These are phyloP conservation scores for Phyllopteryx taeniolatus DNA, from an alignment of 2,113 vertebrate species.

Conservation along the genomic window DNA sequence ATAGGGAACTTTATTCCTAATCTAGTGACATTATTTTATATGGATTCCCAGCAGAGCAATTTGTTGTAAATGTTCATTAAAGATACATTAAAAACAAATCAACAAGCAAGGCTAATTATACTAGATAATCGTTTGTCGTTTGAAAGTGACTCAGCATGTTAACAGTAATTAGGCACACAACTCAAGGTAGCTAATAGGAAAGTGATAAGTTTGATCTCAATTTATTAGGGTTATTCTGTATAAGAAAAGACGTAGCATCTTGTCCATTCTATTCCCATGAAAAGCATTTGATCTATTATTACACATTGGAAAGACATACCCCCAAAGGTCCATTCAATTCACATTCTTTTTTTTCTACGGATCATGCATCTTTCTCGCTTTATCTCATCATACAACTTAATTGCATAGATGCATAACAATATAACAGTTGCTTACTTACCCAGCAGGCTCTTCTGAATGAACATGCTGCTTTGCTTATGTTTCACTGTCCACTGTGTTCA, in stretches of 20 bases:
- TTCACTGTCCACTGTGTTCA: conserved; percentile 4
- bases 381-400: background rate
- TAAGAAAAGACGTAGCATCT: background rate
- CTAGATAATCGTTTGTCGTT: background rate
- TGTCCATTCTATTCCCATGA: background rate
- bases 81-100: background rate
- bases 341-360: background rate
- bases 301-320: background rate
- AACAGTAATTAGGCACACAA: background rate
- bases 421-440: conserved; percentile 48
- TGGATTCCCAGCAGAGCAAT: background rate
- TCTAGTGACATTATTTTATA: background rate
- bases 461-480: conserved; percentile 17
- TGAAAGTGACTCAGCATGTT: background rate
- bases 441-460: conserved; percentile 27
- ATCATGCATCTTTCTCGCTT: background rate
- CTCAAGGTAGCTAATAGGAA: background rate
- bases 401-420: background rate
- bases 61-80: background rate
- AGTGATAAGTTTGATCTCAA: background rate
- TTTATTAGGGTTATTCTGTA: background rate
- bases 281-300: background rate
- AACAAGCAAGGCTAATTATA: background rate
- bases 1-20: background rate
- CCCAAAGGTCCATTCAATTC: background rate